Conservation (phyloP, 2,113 vertebrate species). For the Triplophysa siluroides region DNA sequence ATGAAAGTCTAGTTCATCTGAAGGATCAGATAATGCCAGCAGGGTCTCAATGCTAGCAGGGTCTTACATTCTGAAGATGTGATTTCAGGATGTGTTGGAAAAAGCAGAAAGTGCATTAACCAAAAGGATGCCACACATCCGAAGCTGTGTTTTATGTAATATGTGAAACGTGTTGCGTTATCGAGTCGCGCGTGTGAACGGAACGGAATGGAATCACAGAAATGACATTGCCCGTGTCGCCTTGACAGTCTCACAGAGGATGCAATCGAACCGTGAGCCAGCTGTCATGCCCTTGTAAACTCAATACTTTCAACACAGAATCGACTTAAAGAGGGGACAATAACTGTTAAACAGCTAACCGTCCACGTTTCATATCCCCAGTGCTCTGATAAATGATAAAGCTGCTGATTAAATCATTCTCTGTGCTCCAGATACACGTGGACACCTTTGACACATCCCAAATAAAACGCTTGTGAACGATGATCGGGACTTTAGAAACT, state of each 20-base stretch:
- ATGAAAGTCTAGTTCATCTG: slow-evolving; percentile 8
- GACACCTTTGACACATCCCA: not conserved
- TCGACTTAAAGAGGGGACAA: slow-evolving; percentile 19
- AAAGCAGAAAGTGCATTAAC: not conserved
- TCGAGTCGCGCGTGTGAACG: slow-evolving; percentile 32
- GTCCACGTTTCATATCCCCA: slow-evolving; percentile 25
- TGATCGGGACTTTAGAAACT: not conserved
- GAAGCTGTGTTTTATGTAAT: slow-evolving; percentile 25
- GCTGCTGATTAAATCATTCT: slow-evolving; percentile 10
- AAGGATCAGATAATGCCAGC: slow-evolving; percentile 7
- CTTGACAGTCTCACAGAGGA: slow-evolving; percentile 35
- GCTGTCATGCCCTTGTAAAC: slow-evolving; percentile 46
- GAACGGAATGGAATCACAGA: slow-evolving; percentile 17
- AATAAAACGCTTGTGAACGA: not conserved
- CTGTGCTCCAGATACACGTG: not conserved
- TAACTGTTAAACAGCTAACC: slow-evolving; percentile 37
- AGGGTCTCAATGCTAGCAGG: slow-evolving; percentile 18
- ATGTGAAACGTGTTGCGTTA: slow-evolving; percentile 34
- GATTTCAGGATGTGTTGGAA: slow-evolving; percentile 27
- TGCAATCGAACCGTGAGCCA: slow-evolving; percentile 44
- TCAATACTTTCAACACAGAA: slow-evolving; percentile 6
- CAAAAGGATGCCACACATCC: slow-evolving; percentile 6
- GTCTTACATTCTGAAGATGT: not conserved
- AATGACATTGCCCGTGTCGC: slow-evolving; percentile 41
- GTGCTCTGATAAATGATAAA: slow-evolving; percentile 23